These are phyloP conservation scores for Elymnias hypermnestra DNA, from an alignment of 1,140 invertebrate species.

Conservation along the genomic window DNA sequence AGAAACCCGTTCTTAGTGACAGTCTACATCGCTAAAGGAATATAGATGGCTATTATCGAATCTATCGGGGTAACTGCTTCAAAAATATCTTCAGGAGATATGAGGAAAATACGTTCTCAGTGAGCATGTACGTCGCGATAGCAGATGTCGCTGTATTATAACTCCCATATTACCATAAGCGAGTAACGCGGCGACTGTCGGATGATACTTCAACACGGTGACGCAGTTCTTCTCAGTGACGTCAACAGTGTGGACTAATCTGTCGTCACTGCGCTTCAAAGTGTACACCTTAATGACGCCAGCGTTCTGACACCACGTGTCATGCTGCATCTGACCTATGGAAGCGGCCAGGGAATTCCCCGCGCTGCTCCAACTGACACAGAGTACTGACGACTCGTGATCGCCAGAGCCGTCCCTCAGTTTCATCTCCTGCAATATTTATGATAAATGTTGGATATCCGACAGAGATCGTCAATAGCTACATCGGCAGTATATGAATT, in stretches of 20 bases:
- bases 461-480: no score
- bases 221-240: conserved; percentile 55
- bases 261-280: conserved; percentile 41
- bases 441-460: no score
- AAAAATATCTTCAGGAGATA: no score
- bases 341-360: conserved; percentile 55
- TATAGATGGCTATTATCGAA: no score
- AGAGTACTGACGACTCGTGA: conserved; percentile 33
- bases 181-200: conserved; percentile 41
- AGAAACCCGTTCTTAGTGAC: no score
- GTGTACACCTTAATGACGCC: conserved; percentile 51
- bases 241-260: conserved; percentile 42
- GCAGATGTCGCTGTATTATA: no score
- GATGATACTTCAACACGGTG: conserved; percentile 50
- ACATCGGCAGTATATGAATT: no score
- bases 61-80: no score
- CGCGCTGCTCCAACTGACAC: conserved; percentile 51
- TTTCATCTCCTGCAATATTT: conserved; percentile 40
- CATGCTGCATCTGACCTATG: conserved; percentile 43
- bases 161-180: conserved; percentile 33
- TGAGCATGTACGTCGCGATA: no score
- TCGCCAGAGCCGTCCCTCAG: conserved; percentile 45
- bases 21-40: no score
- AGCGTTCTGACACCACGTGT: conserved; percentile 49
- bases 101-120: no score